Conservation (phyloP, 2,888 invertebrate genomes). For the Sarcophaga caerulescens region DNA sequence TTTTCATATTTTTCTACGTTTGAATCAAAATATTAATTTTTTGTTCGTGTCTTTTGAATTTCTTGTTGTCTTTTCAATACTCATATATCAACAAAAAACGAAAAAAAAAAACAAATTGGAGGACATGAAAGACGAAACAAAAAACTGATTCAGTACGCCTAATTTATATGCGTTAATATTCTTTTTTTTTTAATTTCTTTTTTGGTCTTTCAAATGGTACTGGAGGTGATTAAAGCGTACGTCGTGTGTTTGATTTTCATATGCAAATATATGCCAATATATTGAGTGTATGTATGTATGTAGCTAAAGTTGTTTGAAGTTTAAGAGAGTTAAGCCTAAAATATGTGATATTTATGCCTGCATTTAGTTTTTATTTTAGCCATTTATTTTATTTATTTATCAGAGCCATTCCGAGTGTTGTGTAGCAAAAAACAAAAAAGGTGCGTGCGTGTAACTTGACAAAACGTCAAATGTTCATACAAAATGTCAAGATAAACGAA, state of each 20-base stretch:
- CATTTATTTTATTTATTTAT: constrained; percentile 18
- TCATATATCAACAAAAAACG: not conserved
- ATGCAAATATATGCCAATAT: constrained; percentile 64
- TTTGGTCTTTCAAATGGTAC: constrained; percentile 27
- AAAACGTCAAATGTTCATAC: constrained; percentile 67
- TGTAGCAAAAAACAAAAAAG: constrained; percentile 37
- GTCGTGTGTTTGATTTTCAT: constrained; percentile 31
- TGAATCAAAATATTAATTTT: constrained; percentile 9
- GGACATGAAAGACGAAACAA: constrained; percentile 38
- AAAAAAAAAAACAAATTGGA: constrained; percentile 17
- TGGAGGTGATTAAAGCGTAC: constrained; percentile 50
- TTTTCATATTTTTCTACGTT: constrained; percentile 37
- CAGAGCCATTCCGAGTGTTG: not conserved
- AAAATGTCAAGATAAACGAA: constrained; percentile 66
- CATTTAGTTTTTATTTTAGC: constrained; percentile 47
- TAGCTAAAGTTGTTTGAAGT: constrained; percentile 9
- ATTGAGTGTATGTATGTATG: constrained; percentile 3
- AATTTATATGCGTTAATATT: constrained; percentile 46
- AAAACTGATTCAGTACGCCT: constrained; percentile 31
- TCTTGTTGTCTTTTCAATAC: no score
- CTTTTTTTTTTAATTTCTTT: not conserved
- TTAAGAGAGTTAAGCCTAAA: constrained; percentile 57
- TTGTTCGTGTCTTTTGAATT: not conserved
- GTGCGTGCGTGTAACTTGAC: constrained; percentile 67
- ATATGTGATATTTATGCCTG: constrained; percentile 55